Evolutionary conservation across 2,113 vertebrate species (phyloP).

Genomic region (Empidonax traillii): DNA sequence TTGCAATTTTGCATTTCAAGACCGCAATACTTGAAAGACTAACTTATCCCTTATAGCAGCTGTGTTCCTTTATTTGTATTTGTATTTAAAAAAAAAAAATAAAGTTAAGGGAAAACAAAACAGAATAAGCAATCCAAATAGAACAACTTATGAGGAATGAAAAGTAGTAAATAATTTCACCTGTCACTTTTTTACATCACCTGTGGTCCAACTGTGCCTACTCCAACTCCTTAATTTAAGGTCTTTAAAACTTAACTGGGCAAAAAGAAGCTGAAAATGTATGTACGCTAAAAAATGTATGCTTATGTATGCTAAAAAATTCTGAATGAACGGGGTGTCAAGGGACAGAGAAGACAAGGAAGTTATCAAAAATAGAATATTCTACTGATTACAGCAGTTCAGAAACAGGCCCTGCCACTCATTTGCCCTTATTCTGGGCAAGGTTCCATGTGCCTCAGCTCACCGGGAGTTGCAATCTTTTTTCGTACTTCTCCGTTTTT

Average conservation of each 20-base stretch:
- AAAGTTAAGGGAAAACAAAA: neutral
- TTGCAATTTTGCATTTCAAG: neutral
- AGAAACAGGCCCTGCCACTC: constrained; percentile 56
- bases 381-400: constrained; percentile 53
- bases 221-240: neutral
- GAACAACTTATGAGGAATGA: neutral
- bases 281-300: neutral
- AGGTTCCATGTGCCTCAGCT: neutral
- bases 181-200: neutral
- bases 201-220: neutral
- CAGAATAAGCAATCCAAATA: neutral
- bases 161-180: neutral
- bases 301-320: constrained; percentile 65
- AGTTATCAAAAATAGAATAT: constrained; percentile 54
- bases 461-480: neutral
- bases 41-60: neutral
- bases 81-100: neutral
- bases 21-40: neutral
- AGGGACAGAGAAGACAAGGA: constrained; percentile 54
- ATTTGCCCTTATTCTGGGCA: constrained; percentile 33
- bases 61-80: neutral
- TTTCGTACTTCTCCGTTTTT: neutral
- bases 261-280: constrained; percentile 4
- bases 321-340: constrained; percentile 1
- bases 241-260: neutral